Conservation (phyloP, 2,113 vertebrate species). For the Etia nguti region DNA sequence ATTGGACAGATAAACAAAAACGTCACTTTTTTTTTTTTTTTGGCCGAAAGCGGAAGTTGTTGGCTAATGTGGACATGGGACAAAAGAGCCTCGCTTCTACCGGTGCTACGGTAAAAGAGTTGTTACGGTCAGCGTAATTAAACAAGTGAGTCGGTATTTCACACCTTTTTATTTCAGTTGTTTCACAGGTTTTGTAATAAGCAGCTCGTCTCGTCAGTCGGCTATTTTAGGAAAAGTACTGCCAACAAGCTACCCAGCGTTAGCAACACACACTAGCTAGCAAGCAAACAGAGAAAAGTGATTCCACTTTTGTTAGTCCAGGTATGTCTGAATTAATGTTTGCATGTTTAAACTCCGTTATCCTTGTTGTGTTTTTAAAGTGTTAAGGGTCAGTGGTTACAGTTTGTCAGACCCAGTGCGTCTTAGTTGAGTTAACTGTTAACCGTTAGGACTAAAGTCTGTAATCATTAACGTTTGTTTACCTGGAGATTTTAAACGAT, state of each 20-base stretch:
- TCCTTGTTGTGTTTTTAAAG: neutral
- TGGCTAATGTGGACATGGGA: neutral
- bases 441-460: neutral
- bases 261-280: constrained; percentile 25
- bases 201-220: no score
- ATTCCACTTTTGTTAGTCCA: neutral
- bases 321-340: neutral
- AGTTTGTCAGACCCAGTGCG: neutral
- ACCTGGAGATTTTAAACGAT: neutral
- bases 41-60: neutral
- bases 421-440: neutral
- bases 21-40: neutral
- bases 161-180: no score
- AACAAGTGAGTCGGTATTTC: neutral
- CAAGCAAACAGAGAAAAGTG: neutral
- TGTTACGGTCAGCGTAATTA: neutral
- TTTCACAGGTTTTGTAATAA: neutral
- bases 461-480: neutral
- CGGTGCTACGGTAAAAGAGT: neutral
- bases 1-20: neutral
- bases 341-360: neutral
- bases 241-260: neutral
- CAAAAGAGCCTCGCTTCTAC: neutral
- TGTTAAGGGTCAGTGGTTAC: neutral
- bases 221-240: neutral